Evolutionary conservation across 1,140 invertebrate genomes (phyloP).

Genomic region (Brachionus rubens): DNA sequence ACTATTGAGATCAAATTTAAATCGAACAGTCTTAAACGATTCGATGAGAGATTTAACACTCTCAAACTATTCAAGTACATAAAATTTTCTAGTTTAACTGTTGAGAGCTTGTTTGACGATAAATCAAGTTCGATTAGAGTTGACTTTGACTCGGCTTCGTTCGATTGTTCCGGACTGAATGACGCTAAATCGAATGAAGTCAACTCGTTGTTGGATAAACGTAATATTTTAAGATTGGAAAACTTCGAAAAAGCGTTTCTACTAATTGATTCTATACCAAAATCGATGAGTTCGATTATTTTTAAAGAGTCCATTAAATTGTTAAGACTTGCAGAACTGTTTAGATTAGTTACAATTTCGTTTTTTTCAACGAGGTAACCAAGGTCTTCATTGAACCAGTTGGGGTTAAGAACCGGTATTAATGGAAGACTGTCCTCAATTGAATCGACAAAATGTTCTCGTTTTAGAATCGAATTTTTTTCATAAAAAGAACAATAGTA

Average conservation of each 20-base stretch:
- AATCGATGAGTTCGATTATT: constrained; percentile 13
- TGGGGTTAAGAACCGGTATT: background rate
- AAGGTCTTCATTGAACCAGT: constrained; percentile 14
- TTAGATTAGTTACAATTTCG: constrained; percentile 7
- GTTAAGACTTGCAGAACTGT: background rate
- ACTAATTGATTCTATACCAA: constrained; percentile 10
- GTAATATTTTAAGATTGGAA: background rate
- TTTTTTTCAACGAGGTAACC: background rate
- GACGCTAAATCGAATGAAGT: background rate
- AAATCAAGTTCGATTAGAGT: constrained; percentile 20
- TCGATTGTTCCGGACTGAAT: background rate
- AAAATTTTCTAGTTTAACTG: constrained; percentile 2
- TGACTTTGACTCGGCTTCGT: background rate
- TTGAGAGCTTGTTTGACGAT: constrained; percentile 3
- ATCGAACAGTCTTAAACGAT: background rate
- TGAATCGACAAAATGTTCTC: background rate
- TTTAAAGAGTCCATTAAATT: background rate
- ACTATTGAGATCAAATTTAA: constrained; percentile 10
- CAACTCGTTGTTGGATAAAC: background rate
- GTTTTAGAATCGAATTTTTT: background rate
- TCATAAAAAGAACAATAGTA: constrained; percentile 25
- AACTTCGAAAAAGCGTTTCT: constrained; percentile 13
- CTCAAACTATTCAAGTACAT: constrained; percentile 31
- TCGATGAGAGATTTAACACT: background rate
- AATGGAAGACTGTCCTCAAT: background rate